These are phyloP conservation scores for Carpatolechia fugitivella DNA, from an alignment of 2,888 invertebrate species.

Conservation along the genomic window DNA sequence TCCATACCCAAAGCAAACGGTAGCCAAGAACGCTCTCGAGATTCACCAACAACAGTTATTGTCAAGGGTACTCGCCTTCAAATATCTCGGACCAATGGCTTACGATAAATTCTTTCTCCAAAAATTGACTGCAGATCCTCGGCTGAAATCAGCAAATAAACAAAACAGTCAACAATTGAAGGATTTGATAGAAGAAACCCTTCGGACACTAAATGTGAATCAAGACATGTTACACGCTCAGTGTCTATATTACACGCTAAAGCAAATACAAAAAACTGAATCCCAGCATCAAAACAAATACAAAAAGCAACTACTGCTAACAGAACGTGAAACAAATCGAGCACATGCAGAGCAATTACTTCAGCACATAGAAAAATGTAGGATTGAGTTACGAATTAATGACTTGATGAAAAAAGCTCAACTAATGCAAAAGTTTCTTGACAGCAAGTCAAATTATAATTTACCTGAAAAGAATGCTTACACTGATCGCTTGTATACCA, in stretches of 20 bases:
- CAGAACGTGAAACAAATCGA: constrained; percentile 59
- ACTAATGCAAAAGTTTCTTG: constrained; percentile 65
- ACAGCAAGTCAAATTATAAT: constrained; percentile 58
- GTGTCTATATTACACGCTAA: constrained; percentile 64
- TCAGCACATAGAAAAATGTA: constrained; percentile 54
- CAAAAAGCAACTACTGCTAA: constrained; percentile 51
- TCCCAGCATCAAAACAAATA: constrained; percentile 61
- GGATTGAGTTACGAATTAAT: constrained; percentile 54
- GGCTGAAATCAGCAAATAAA: constrained; percentile 55
- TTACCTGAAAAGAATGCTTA: constrained; percentile 64
- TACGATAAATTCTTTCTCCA: constrained; percentile 69
- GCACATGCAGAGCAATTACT: constrained; percentile 55
- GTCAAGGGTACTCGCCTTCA: constrained; percentile 65
- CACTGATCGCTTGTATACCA: constrained; percentile 60
- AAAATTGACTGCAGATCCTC: constrained; percentile 47
- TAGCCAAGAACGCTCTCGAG: constrained; percentile 64
- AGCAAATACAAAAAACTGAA: constrained; percentile 62
- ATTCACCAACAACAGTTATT: constrained; percentile 52
- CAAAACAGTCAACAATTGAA: constrained; percentile 50
- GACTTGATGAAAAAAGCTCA: constrained; percentile 64
- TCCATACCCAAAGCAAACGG: constrained; percentile 47
- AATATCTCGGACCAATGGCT: constrained; percentile 71
- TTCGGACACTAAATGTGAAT: constrained; percentile 55
- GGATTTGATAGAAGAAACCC: constrained; percentile 48
- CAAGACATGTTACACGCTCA: constrained; percentile 67